Conservation (phyloP, 2,113 vertebrate genomes). For the Zosterops hypoxanthus region DNA sequence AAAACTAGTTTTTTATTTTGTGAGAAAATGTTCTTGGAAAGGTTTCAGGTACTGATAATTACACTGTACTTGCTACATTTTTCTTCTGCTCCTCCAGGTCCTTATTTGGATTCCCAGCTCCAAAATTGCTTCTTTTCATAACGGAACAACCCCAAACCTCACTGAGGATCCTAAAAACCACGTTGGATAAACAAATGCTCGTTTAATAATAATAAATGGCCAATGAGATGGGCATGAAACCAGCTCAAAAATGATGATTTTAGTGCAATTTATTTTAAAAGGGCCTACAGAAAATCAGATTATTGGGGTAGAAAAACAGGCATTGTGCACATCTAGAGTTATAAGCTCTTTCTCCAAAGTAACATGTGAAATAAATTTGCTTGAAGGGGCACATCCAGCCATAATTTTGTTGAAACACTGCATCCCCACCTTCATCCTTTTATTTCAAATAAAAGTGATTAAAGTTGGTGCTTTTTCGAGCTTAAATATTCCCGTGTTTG, state of each 20-base stretch:
- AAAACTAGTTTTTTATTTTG: neutral
- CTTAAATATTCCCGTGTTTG: neutral
- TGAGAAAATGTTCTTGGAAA: neutral
- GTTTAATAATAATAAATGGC: neutral
- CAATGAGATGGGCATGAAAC: neutral
- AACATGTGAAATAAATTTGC: neutral
- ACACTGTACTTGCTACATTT: neutral
- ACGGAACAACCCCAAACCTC: neutral
- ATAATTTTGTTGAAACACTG: neutral
- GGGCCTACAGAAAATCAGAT: neutral
- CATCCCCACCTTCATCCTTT: neutral
- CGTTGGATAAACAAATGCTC: neutral
- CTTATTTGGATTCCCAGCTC: neutral
- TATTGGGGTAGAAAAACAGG: neutral
- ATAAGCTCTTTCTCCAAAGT: neutral
- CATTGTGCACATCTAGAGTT: neutral
- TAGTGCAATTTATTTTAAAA: neutral
- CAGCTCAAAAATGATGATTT: neutral
- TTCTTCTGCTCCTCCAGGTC: neutral
- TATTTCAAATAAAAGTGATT: neutral
- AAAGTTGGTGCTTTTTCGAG: neutral
- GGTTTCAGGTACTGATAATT: neutral
- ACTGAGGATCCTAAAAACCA: neutral
- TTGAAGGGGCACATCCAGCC: neutral
- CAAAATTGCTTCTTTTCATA: neutral